A percentile compares a stretch with the other conserved stretches of the same genome.
These are phyloP conservation scores for Lophius piscatorius DNA, from an alignment of 2,113 vertebrate species.

Conservation along the genomic window DNA sequence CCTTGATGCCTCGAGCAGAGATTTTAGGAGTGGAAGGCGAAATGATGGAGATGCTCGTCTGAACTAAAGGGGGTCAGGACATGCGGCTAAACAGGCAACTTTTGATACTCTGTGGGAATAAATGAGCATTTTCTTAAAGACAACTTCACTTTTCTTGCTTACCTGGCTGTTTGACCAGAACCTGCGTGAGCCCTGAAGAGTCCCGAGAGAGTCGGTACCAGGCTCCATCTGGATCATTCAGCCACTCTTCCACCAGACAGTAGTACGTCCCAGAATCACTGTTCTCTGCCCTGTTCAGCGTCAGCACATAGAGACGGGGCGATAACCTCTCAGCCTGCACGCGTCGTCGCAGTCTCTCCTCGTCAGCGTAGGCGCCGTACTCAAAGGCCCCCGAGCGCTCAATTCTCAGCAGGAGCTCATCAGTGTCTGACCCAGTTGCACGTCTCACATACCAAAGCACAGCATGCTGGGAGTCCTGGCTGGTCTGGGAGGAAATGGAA, in stretches of 20 bases:
- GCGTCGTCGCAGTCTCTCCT: constrained; percentile 88
- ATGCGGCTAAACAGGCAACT: too few species aligned
- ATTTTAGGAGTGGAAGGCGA: constrained; percentile 10
- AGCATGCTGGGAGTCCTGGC: constrained; percentile 87
- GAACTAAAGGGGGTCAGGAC: too few species aligned
- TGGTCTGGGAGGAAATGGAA: constrained; percentile 89
- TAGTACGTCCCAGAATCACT: constrained; percentile 95
- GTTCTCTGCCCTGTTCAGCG: constrained; percentile 88
- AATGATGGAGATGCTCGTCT: neutral
- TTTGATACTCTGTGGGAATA: constrained; percentile 29
- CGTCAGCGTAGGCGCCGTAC: constrained; percentile 91
- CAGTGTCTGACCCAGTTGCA: constrained; percentile 75
- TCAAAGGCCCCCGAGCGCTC: constrained; percentile 87
- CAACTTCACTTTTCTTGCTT: constrained; percentile 11
- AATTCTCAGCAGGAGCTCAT: constrained; percentile 94
- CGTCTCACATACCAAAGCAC: constrained; percentile 93
- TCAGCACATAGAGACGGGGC: constrained; percentile 88
- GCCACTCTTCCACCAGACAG: constrained; percentile 97
- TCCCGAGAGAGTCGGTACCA: constrained; percentile 92
- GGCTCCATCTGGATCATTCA: constrained; percentile 84
- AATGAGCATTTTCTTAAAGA: constrained; percentile 18
- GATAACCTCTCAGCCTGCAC: constrained; percentile 90
- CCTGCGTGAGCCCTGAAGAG: constrained; percentile 86
- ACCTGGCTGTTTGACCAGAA: constrained; percentile 92
- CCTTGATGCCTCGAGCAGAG: constrained; percentile 18